Base-by-base conservation (phyloP, 2,113 vertebrate species). In the Grammomys surdaster region DNA sequence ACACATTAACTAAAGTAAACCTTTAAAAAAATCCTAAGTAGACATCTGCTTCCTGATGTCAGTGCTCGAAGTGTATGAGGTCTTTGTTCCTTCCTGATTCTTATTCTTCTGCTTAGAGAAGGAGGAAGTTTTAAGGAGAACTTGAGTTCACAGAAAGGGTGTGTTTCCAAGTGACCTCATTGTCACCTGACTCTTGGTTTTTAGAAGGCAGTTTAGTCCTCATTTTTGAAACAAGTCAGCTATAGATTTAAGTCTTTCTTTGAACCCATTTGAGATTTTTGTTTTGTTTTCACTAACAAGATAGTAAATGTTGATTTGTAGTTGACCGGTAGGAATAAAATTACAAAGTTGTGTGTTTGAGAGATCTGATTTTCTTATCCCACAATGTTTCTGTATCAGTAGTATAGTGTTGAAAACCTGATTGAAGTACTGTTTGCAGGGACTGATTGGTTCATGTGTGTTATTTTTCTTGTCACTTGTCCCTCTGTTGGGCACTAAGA, bases 81-180 rank as follows among this genome's bases (percentile, higher is more conserved):
- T 48, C 43, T 80, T 92, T 26, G 82, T 20, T 87, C 24, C 89
- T 78, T 46, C 48, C 40, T 54, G 48, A 90, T 96, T 86, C 51
- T 95, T 88, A 36, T 86, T 48, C 70, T 78, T 96, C 88, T 92
- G 36, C 63, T 89, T 31, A 63, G 28, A 75, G 48, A 65, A 88
- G 19, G 51, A 84, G 84, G 43, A 86, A 51, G 28, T 65, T 28
- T 31, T 94, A 63, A 84, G 69, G 4, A 78, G 91, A 76, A 90
- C 70, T 96, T 20, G 43, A 94, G 65, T 92, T 96, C 75, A 70
- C 16, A 31, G 81, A 92, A 92, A 76, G n/a, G 86, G 67, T 89
- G 69, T 93, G 73, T 75, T 92, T 89, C 33, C 56, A 31, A 40
- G 84, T 70, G 75, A 92, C 20, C 89, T 80, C 33, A 43, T 77